A percentile compares a stretch with the other conserved stretches of the same genome.
phyloP scores from a whole-genome alignment of 1,140 invertebrate species.

The Trinorchestia longiramus region DNA sequence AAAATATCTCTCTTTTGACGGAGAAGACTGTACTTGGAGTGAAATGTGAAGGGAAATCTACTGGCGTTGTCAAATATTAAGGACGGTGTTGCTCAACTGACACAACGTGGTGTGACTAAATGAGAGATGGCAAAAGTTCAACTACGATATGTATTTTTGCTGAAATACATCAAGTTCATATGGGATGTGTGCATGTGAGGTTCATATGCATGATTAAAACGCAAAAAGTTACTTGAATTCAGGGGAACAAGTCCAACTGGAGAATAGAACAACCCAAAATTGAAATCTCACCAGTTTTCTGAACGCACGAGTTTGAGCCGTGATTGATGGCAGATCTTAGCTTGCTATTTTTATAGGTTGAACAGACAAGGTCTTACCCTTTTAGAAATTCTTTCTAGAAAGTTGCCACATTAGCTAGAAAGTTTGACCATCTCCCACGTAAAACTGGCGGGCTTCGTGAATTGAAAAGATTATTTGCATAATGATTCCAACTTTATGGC shows the following conservation, averaged over 20 bases:
- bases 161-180: neutral
- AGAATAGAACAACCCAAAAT: neutral
- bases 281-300: neutral
- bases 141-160: neutral
- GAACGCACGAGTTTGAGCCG: neutral
- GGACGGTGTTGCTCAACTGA: neutral
- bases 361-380: neutral
- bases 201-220: neutral
- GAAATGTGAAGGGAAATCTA: neutral
- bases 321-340: neutral
- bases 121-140: neutral
- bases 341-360: neutral
- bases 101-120: neutral
- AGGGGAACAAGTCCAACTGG: neutral
- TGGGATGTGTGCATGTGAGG: neutral
- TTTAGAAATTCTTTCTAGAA: neutral
- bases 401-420: neutral
- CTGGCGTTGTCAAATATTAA: neutral
- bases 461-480: neutral
- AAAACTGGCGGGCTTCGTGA: neutral
- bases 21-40: too few species aligned
- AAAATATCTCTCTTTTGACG: neutral
- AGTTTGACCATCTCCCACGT: neutral
- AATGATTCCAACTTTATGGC: neutral
- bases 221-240: neutral